phyloP scores from a whole-genome alignment of 92 coral and sea anemone genomes.

The Phenganax subtilis region DNA sequence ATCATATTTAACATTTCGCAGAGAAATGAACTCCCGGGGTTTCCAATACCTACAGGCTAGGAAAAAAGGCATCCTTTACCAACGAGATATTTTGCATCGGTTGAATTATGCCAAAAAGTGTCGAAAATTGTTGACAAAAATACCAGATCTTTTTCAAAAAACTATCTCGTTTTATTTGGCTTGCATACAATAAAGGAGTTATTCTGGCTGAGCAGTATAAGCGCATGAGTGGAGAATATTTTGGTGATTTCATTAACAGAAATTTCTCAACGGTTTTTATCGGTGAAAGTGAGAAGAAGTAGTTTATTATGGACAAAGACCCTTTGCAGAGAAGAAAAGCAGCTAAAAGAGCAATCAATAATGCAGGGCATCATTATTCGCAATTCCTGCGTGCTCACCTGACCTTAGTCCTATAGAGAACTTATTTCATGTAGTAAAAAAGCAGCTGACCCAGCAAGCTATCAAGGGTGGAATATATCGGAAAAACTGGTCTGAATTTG shows the following conservation, averaged over 20 bases:
- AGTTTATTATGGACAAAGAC: background rate
- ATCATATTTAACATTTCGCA: background rate
- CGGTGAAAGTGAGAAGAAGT: background rate
- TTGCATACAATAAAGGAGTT: constrained; percentile 1
- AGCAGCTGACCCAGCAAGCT: too few species aligned
- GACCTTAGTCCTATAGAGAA: too few species aligned
- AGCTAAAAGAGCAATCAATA: too few species aligned
- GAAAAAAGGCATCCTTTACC: background rate
- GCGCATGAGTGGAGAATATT: constrained; percentile 8
- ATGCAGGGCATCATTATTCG: too few species aligned
- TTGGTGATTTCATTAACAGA: constrained; percentile 1
- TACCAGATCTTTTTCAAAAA: background rate
- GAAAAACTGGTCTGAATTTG: too few species aligned
- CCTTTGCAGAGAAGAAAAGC: too few species aligned
- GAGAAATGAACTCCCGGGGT: background rate
- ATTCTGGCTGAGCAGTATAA: constrained; percentile 10
- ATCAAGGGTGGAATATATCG: too few species aligned
- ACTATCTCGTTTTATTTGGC: background rate
- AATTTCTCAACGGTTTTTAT: background rate
- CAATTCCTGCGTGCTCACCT: too few species aligned
- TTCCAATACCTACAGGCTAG: background rate
- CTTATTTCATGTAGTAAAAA: too few species aligned
- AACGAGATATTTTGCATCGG: background rate
- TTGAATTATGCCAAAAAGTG: background rate
- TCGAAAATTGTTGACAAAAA: background rate